Evolutionary conservation across 2,797 vertebrate species (phyloP), one percentile per base, ranked within the genome.

Genomic region (Distichodus sexfasciatus): DNA sequence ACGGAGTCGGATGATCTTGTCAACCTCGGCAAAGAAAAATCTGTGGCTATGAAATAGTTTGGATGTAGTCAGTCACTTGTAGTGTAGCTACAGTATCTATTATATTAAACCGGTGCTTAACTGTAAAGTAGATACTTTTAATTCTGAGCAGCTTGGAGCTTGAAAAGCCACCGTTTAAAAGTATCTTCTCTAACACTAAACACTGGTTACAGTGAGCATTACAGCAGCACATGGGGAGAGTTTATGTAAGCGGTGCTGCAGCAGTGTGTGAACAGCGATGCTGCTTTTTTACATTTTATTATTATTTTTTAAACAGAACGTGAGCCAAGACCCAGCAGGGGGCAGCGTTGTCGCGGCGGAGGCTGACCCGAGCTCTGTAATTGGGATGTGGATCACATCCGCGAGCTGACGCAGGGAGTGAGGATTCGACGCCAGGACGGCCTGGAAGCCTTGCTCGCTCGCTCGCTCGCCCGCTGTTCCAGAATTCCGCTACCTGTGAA

Each of bases 311-410:
- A 17, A n/a, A 48, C 24, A n/a, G 26, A 9, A 24, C 9, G 21
- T 3, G 5, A 40, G 28, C 21, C 44, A 55, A 33, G 6, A 31
- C 75, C 53, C 90, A 85, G 83, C 81, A 91, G 91, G 86, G 89
- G 88, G 89, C 89, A 91, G 84, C 90, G 82, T 85, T 67, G 83
- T 75, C 80, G 75, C 81, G 69, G 76, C 50, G 61, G 64, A 87
- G 86, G 84, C 11, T 3, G 19, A 24, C 35, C 55, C 65, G 70
- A 74, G 76, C 50, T 79, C 76, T 81, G 82, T 88, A 84, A 90
- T 91, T 90, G 88, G 85, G 84, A 92, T 90, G 90, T 89, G 83
- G 79, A 87, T 86, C 89, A 91, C 89, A 91, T 89, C 85, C 85
- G 21, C 28, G 14, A 69, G 69, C 73, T 89, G 87, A 90, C 82